These are phyloP conservation scores for Drosophila hamatofila DNA, from an alignment of 2,888 invertebrate species.

Conservation along the genomic window DNA sequence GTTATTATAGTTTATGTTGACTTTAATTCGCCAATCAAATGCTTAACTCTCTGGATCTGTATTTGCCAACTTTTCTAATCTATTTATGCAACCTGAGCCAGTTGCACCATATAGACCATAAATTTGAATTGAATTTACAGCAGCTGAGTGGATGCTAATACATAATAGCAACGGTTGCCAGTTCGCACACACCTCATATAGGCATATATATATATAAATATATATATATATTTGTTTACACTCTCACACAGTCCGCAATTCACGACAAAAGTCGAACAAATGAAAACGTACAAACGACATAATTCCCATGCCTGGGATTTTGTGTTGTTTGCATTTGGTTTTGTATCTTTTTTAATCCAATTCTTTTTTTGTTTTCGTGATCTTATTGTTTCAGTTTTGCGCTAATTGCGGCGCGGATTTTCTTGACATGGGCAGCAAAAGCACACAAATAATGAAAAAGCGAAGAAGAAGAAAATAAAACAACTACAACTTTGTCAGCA, in stretches of 20 bases:
- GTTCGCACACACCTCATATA: constrained; percentile 52
- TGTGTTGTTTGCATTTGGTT: constrained; percentile 36
- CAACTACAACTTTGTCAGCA: constrained; percentile 31
- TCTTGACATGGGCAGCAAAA: constrained; percentile 27
- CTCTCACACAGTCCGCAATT: constrained; percentile 36
- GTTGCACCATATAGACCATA: constrained; percentile 48
- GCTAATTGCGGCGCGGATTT: constrained; percentile 64
- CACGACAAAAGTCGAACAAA: constrained; percentile 56
- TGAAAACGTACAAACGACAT: constrained; percentile 61
- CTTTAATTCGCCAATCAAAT: constrained; percentile 5
- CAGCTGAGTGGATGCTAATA: constrained; percentile 37
- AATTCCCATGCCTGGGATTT: constrained; percentile 65
- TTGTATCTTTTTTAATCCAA: constrained; percentile 36
- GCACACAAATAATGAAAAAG: constrained; percentile 1
- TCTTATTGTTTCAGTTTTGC: constrained; percentile 73
- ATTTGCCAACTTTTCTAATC: background rate
- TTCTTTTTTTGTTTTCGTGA: constrained; percentile 49
- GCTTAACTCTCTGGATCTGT: background rate
- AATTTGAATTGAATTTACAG: constrained; percentile 46
- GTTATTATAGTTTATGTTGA: constrained; percentile 10
- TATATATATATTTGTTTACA: constrained; percentile 13
- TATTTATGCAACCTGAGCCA: constrained; percentile 20
- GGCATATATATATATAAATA: constrained; percentile 2
- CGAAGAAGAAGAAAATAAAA: constrained; percentile 15
- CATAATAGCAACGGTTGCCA: constrained; percentile 38